phyloP scores from a whole-genome alignment of 2,797 vertebrate genomes.

The Acestrorhynchus altus region DNA sequence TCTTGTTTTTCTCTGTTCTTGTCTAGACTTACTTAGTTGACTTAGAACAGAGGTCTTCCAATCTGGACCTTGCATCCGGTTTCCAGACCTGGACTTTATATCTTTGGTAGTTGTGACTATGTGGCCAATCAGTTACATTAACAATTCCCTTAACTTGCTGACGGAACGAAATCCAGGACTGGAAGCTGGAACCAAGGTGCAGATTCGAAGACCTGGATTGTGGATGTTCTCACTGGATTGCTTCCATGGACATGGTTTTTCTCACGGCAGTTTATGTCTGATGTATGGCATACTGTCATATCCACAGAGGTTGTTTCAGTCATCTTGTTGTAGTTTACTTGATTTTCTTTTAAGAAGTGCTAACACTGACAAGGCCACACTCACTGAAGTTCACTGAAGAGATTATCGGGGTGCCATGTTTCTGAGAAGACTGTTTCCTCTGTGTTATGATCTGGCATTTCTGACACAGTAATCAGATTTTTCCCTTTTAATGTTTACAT shows the following conservation, averaged over 20 bases:
- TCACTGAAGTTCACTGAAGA: constrained; percentile 33
- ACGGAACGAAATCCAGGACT: too few relatives aligned
- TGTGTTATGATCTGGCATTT: constrained; percentile 71
- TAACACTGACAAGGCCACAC: constrained; percentile 37
- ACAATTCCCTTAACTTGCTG: too few relatives aligned
- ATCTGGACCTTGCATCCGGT: too few relatives aligned
- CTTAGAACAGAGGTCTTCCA: too few relatives aligned
- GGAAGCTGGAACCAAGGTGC: too few relatives aligned
- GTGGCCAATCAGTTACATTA: too few relatives aligned
- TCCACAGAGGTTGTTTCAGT: background rate
- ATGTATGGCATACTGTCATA: background rate
- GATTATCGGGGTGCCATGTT: constrained; percentile 67
- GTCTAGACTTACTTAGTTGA: background rate
- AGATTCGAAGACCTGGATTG: too few relatives aligned
- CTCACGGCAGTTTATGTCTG: constrained; percentile 2
- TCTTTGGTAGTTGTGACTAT: too few relatives aligned
- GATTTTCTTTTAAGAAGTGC: constrained; percentile 36
- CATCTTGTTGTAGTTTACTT: constrained; percentile 17
- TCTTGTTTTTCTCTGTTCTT: background rate
- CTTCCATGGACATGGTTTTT: background rate
- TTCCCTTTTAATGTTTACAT: constrained; percentile 67
- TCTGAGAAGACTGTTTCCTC: constrained; percentile 62
- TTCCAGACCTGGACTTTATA: too few relatives aligned
- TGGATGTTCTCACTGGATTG: background rate
- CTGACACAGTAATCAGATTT: constrained; percentile 64